Evolutionary conservation across 2,888 invertebrate species (phyloP).

Genomic region (Halictus quadricinctus): DNA sequence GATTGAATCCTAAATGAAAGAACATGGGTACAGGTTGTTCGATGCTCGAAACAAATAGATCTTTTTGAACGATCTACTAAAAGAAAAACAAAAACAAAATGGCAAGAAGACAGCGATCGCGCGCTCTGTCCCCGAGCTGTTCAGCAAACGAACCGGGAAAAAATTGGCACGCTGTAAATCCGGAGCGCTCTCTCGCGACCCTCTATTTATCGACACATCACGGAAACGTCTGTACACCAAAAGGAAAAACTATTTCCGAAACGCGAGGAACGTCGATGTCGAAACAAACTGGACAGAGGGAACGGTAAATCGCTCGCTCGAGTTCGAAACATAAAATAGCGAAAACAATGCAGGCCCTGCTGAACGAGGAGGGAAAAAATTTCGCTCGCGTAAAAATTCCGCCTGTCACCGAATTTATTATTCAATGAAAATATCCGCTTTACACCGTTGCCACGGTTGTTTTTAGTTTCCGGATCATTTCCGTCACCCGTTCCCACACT

Average conservation of each 20-base stretch:
- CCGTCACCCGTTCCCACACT: background rate
- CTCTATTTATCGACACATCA: background rate
- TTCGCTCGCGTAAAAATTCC: background rate
- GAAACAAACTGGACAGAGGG: background rate
- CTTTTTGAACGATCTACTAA: background rate
- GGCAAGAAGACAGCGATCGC: background rate
- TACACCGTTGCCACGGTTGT: background rate
- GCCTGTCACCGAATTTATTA: conserved; percentile 1
- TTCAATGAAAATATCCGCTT: conserved; percentile 14
- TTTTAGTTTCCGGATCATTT: conserved; percentile 23
- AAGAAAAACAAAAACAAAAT: background rate
- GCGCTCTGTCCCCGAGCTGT: background rate
- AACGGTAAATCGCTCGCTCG: background rate
- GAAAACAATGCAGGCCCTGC: background rate
- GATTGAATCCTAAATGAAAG: background rate
- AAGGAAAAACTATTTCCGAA: background rate
- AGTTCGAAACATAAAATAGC: background rate
- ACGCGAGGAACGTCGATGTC: background rate
- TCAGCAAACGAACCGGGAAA: background rate
- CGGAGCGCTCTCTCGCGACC: background rate
- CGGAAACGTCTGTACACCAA: background rate
- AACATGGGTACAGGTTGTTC: background rate
- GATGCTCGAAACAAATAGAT: background rate
- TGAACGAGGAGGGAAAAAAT: background rate
- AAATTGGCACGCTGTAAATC: background rate